A percentile compares a stretch with the other conserved stretches of the same genome.
phyloP scores from a whole-genome alignment of 1,140 invertebrate species.

The Coptotermes formosanus region DNA sequence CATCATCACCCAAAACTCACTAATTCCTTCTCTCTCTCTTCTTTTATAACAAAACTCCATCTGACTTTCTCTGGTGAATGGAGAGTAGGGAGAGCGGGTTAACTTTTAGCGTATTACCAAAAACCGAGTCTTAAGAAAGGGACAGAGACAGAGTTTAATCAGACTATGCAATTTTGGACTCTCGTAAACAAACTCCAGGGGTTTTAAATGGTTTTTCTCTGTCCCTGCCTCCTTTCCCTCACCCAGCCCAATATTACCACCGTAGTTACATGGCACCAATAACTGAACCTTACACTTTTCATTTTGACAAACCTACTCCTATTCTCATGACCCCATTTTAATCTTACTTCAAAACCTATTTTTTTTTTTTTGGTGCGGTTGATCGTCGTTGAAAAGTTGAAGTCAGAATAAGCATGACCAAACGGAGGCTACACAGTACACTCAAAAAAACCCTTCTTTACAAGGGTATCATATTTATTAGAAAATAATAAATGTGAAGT shows the following conservation, averaged over 20 bases:
- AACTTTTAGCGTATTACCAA: neutral
- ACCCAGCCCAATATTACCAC: neutral
- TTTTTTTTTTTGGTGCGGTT: neutral
- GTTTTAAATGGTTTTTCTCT: neutral
- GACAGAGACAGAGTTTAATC: neutral
- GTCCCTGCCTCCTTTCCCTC: no score
- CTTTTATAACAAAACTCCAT: neutral
- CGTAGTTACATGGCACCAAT: neutral
- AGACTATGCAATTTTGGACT: constrained; percentile 4
- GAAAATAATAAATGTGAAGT: no score
- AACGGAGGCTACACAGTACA: neutral
- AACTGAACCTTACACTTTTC: neutral
- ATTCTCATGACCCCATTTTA: neutral
- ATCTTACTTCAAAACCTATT: neutral
- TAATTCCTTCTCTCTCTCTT: neutral
- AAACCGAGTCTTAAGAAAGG: neutral
- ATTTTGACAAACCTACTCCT: neutral
- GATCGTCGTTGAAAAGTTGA: neutral
- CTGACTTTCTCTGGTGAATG: neutral
- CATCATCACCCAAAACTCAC: neutral
- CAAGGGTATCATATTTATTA: no score
- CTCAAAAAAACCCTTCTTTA: no score
- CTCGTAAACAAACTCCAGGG: constrained; percentile 15
- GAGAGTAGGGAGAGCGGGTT: neutral
- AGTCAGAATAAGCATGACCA: neutral